Evolutionary conservation across 2,113 vertebrate genomes (phyloP).

Genomic region (Vireo altiloquus): DNA sequence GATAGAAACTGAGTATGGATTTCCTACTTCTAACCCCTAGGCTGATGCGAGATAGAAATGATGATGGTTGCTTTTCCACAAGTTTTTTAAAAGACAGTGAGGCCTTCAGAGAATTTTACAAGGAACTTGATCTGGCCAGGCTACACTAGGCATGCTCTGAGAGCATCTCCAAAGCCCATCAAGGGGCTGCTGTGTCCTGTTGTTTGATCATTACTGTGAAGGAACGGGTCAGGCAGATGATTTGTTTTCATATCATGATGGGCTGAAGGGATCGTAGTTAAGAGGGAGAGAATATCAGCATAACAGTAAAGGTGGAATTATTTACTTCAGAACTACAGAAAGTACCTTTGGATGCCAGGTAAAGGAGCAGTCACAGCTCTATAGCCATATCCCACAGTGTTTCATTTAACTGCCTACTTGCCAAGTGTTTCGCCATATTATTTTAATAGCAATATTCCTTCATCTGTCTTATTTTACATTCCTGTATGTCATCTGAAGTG

Average conservation of each 20-base stretch:
- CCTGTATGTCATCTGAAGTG: neutral
- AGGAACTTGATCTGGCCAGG: neutral
- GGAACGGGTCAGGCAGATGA: fast-evolving
- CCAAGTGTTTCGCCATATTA: neutral
- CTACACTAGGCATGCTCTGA: neutral
- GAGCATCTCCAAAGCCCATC: neutral
- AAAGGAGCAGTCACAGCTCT: neutral
- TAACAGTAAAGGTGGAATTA: neutral
- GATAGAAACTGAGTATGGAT: neutral
- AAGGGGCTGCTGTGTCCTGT: neutral
- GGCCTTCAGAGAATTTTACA: neutral
- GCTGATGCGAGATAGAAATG: neutral
- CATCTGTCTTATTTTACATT: neutral
- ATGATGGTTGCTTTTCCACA: neutral
- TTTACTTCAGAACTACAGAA: neutral
- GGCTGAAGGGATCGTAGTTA: neutral
- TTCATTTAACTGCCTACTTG: neutral
- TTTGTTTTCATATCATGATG: neutral
- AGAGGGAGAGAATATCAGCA: neutral
- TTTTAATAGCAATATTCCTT: neutral
- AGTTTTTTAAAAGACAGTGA: neutral
- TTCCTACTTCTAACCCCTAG: neutral
- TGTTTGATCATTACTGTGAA: neutral
- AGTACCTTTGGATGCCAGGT: neutral
- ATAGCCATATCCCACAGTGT: neutral